Evolutionary conservation across 1,140 invertebrate genomes (phyloP).

Genomic region (Megathymus violae): DNA sequence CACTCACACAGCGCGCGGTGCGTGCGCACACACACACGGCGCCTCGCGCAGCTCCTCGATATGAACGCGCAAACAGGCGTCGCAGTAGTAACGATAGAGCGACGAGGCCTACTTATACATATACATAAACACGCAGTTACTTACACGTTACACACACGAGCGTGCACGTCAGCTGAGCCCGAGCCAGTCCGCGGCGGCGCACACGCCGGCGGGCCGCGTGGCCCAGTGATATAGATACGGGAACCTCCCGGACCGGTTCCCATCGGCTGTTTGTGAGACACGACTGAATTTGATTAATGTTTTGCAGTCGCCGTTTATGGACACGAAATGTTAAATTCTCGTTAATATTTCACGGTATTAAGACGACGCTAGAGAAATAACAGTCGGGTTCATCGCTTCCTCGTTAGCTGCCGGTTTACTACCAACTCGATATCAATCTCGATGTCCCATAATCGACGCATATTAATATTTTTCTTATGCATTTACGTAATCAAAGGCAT

Average conservation of each 20-base stretch:
- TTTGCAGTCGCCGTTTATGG: not conserved
- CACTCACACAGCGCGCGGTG: slow-evolving; percentile 41
- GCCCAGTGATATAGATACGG: slow-evolving; percentile 2
- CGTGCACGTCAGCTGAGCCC: not conserved
- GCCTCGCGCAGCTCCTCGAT: too few relatives aligned
- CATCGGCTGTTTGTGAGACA: slow-evolving; percentile 1
- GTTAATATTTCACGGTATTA: too few relatives aligned
- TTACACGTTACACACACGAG: not conserved
- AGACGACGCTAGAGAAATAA: too few relatives aligned
- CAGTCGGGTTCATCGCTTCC: too few relatives aligned
- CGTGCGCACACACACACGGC: not conserved
- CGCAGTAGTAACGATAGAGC: slow-evolving; percentile 6
- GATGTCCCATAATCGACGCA: too few relatives aligned
- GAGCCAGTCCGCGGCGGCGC: not conserved
- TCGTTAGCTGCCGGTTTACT: too few relatives aligned
- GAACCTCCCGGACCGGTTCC: not conserved
- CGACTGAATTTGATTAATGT: not conserved
- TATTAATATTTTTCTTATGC: too few relatives aligned
- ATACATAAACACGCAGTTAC: slow-evolving; percentile 10
- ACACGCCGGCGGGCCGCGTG: not conserved
- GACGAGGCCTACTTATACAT: slow-evolving; percentile 14
- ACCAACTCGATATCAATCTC: too few relatives aligned
- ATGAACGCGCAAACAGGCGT: slow-evolving; percentile 48
- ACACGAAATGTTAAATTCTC: too few relatives aligned
- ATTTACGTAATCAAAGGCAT: too few relatives aligned